Evolutionary conservation across 2,888 invertebrate genomes (phyloP).

Genomic region (Temnothorax unifasciatus): DNA sequence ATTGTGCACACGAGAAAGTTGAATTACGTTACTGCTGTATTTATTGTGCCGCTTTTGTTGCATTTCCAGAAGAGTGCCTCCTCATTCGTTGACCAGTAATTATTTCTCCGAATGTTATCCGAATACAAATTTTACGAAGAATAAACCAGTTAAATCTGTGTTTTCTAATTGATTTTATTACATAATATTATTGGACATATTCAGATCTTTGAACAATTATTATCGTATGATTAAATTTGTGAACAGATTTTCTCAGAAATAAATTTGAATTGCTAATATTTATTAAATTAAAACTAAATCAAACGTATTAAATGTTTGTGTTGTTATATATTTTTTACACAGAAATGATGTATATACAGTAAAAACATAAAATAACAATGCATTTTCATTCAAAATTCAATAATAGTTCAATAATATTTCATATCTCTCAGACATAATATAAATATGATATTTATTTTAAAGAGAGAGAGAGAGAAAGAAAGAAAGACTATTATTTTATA

Average conservation of each 20-base stretch:
- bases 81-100: conserved; percentile 20
- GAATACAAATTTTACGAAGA: conserved; percentile 10
- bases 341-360: not conserved
- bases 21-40: conserved; percentile 53
- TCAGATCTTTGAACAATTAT: not conserved
- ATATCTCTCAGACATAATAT: not conserved
- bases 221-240: not conserved
- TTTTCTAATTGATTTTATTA: not conserved
- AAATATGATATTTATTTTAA: not conserved
- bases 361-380: not conserved
- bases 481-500: not conserved
- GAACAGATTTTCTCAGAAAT: not conserved
- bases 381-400: not conserved
- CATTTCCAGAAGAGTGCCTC: conserved; percentile 12
- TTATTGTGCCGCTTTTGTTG: conserved; percentile 1
- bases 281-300: not conserved
- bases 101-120: conserved; percentile 7
- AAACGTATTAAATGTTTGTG: not conserved
- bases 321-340: not conserved
- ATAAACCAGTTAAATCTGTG: not conserved
- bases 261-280: not conserved
- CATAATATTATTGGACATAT: not conserved
- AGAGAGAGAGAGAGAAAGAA: not conserved
- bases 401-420: not conserved
- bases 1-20: conserved; percentile 51